These are phyloP conservation scores for Oscheius myriophilus DNA, from an alignment of 2,888 invertebrate genomes.

Conservation along the genomic window DNA sequence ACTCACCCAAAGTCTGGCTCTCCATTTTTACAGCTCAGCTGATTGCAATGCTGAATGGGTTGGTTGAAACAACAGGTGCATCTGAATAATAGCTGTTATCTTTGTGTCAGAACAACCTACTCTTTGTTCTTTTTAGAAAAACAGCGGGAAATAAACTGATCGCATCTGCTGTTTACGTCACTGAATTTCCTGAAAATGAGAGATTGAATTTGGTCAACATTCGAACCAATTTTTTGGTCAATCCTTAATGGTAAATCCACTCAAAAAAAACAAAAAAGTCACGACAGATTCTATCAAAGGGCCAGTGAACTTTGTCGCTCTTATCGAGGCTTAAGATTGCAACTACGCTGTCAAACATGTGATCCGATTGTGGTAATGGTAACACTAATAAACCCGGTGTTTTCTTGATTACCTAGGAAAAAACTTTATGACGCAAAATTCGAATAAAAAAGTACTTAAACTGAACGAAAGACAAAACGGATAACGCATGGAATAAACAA, in stretches of 20 bases:
- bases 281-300: not conserved
- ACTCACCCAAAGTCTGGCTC: slow-evolving; percentile 63
- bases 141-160: slow-evolving; percentile 61
- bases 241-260: too few relatives aligned
- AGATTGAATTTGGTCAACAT: not conserved
- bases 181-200: slow-evolving; percentile 48
- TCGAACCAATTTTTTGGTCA: too few relatives aligned
- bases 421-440: too few relatives aligned
- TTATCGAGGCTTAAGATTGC: too few relatives aligned
- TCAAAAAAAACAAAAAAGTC: not conserved
- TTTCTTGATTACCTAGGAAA: too few relatives aligned
- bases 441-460: too few relatives aligned
- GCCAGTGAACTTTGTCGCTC: not conserved
- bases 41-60: slow-evolving; percentile 59
- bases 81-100: slow-evolving; percentile 35
- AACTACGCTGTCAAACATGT: not conserved
- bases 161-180: slow-evolving; percentile 50
- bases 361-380: not conserved
- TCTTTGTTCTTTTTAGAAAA: slow-evolving; percentile 42
- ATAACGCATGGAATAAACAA: too few relatives aligned
- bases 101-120: slow-evolving; percentile 22
- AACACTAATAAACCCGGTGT: too few relatives aligned
- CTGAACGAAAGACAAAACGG: too few relatives aligned
- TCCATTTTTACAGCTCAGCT: slow-evolving; percentile 59
- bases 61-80: slow-evolving; percentile 68